Conservation (phyloP, 2,888 invertebrate species). For the Tridacna crocea region DNA sequence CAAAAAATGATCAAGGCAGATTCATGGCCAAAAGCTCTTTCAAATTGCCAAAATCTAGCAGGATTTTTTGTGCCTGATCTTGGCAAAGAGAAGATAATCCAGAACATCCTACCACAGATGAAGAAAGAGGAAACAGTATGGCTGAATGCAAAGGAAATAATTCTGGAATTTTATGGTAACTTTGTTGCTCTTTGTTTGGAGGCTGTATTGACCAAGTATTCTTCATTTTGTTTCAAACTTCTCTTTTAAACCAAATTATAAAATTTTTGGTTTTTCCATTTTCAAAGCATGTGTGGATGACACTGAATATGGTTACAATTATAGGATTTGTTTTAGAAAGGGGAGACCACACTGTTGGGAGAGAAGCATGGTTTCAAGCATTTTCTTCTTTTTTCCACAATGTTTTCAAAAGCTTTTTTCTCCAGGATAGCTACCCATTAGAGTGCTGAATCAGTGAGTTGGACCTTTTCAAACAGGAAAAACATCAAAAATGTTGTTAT, state of each 20-base stretch:
- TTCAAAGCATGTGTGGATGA: not conserved
- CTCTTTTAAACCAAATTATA: not conserved
- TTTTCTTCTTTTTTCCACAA: not conserved
- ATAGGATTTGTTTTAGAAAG: not conserved
- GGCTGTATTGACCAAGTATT: not conserved
- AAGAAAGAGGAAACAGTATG: constrained; percentile 21
- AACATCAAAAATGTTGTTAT: too few relatives aligned
- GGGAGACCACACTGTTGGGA: too few relatives aligned
- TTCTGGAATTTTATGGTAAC: constrained; percentile 3
- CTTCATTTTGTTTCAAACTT: not conserved
- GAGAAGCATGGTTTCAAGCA: too few relatives aligned
- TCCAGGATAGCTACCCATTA: too few relatives aligned
- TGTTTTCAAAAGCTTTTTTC: not conserved
- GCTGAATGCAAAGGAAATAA: constrained; percentile 30
- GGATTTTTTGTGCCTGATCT: constrained; percentile 20
- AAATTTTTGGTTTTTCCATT: not conserved
- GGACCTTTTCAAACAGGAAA: too few relatives aligned
- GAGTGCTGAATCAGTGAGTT: too few relatives aligned
- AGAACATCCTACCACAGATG: constrained; percentile 9
- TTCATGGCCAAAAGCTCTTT: constrained; percentile 20
- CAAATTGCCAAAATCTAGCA: not conserved
- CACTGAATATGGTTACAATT: not conserved
- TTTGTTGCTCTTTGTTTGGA: not conserved
- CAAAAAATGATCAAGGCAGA: not conserved
- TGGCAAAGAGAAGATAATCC: constrained; percentile 6